These are phyloP conservation scores for Darwinula stevensoni DNA, from an alignment of 2,888 invertebrate species.

Conservation along the genomic window DNA sequence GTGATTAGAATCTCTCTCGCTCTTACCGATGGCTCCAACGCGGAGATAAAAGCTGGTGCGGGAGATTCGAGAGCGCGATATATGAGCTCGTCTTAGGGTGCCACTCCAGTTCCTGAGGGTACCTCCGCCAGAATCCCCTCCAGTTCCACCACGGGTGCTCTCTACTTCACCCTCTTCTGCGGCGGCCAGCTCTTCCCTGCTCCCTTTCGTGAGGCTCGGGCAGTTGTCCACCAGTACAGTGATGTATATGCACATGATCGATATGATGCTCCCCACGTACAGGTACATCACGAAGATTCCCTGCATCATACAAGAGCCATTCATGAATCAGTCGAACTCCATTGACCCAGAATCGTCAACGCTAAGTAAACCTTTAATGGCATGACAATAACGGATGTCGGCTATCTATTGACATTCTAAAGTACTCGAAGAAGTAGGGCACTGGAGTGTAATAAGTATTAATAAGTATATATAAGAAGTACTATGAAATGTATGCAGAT, in stretches of 20 bases:
- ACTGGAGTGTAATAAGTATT: no score
- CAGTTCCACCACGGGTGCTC: slow-evolving; percentile 4
- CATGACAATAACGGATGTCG: no score
- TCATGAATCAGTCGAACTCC: no score
- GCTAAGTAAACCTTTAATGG: no score
- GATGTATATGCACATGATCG: slow-evolving; percentile 24
- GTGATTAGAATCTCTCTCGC: no score
- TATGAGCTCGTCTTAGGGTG: slow-evolving; percentile 23
- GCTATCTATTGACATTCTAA: no score
- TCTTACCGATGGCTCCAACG: slow-evolving; percentile 7
- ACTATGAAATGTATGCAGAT: no score
- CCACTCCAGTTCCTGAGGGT: slow-evolving; percentile 12
- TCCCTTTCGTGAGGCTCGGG: slow-evolving; percentile 15
- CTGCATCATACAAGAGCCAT: slow-evolving; percentile 7
- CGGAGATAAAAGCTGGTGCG: slow-evolving; percentile 19
- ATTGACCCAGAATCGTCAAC: no score
- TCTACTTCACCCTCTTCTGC: slow-evolving; percentile 4
- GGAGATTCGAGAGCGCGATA: slow-evolving; percentile 19
- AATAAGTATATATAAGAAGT: no score
- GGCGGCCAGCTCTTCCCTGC: slow-evolving; percentile 9
- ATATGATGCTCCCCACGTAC: slow-evolving; percentile 23
- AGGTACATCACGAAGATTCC: slow-evolving; percentile 22
- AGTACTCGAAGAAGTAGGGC: no score
- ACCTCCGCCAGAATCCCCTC: slow-evolving; percentile 6
- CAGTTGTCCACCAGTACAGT: slow-evolving; percentile 23